A percentile compares a stretch with the other conserved stretches of the same genome.
These are phyloP conservation scores for Oceanites oceanicus DNA, from an alignment of 2,113 vertebrate species.

Conservation along the genomic window DNA sequence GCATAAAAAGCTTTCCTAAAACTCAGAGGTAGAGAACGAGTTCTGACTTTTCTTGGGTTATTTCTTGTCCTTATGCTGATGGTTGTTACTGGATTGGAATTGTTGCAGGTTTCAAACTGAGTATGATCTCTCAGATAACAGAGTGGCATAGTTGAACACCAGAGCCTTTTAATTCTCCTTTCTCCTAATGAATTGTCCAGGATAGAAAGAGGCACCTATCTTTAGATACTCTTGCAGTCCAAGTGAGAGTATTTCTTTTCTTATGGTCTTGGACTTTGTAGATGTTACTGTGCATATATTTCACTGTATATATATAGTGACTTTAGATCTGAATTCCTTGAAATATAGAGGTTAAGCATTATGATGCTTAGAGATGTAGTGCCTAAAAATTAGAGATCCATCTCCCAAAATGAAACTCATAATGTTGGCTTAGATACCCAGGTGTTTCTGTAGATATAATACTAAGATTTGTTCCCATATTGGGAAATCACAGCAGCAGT, in stretches of 20 bases:
- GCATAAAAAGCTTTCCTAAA: background rate
- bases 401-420: background rate
- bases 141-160: background rate
- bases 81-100: background rate
- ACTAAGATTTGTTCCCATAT: background rate
- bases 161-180: background rate
- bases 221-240: background rate
- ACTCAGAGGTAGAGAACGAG: background rate
- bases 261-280: background rate
- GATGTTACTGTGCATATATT: rapidly evolving
- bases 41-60: background rate
- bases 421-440: background rate
- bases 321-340: background rate
- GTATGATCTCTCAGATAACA: background rate
- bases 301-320: background rate
- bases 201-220: background rate
- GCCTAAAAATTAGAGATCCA: background rate
- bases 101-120: background rate
- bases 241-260: background rate
- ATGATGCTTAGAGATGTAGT: background rate
- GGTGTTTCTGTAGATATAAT: background rate
- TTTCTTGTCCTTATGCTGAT: background rate
- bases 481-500: background rate
- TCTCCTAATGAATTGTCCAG: background rate
- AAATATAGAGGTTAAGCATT: background rate